phyloP scores from a whole-genome alignment of 2,113 vertebrate genomes.

The Mirounga angustirostris region DNA sequence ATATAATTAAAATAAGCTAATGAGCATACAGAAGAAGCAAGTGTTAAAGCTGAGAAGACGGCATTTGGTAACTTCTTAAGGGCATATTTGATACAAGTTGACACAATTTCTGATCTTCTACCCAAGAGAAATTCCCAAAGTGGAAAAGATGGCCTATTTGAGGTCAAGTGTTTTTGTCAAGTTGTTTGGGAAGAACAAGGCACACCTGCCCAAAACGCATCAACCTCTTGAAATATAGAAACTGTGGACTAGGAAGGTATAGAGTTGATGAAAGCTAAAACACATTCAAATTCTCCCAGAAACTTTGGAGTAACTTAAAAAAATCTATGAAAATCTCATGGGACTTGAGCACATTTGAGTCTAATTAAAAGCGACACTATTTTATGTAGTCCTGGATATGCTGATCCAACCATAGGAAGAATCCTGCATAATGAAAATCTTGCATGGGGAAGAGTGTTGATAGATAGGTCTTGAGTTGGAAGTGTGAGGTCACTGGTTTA shows the following conservation, averaged over 20 bases:
- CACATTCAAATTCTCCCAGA: conserved; percentile 62
- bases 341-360: conserved; percentile 73
- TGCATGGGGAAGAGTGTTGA: conserved; percentile 84
- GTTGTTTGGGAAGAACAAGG: neutral
- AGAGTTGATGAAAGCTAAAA: conserved; percentile 65
- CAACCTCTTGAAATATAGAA: conserved; percentile 40
- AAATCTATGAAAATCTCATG: conserved; percentile 70
- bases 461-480: conserved; percentile 84
- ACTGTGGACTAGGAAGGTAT: neutral
- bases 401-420: conserved; percentile 76
- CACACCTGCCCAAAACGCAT: neutral
- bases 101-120: neutral
- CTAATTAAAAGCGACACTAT: conserved; percentile 81
- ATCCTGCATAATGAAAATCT: conserved; percentile 77
- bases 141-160: conserved; percentile 24
- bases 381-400: conserved; percentile 72
- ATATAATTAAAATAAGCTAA: conserved; percentile 32
- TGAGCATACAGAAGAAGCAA: neutral
- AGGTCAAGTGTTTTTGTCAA: conserved; percentile 57
- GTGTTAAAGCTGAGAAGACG: neutral
- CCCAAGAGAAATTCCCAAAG: conserved; percentile 7
- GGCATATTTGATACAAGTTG: conserved; percentile 29
- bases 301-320: conserved; percentile 61
- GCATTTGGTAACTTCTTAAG: neutral
- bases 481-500: conserved; percentile 85